These are phyloP conservation scores for Atherinosoma microstoma DNA, from an alignment of 2,797 vertebrate genomes.

Conservation along the genomic window DNA sequence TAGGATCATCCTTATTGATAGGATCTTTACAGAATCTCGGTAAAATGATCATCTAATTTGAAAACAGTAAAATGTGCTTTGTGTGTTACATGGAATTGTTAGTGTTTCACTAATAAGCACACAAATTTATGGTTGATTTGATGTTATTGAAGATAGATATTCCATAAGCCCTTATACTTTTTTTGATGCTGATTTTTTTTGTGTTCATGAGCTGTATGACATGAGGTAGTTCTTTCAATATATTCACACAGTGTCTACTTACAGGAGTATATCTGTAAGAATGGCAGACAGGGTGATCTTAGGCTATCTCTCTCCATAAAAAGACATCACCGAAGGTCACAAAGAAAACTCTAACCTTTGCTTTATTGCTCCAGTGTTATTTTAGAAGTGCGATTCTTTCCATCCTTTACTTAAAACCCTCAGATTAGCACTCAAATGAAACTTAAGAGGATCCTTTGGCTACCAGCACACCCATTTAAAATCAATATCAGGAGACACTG, in stretches of 20 bases:
- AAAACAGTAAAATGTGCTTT: too few relatives aligned
- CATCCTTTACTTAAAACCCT: slow-evolving; percentile 59
- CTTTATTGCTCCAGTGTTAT: slow-evolving; percentile 40
- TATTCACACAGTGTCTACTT: neutral
- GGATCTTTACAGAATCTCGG: too few relatives aligned
- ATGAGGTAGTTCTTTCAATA: neutral
- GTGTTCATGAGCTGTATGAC: too few relatives aligned
- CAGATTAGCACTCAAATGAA: slow-evolving; percentile 69
- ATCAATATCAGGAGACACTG: slow-evolving; percentile 63
- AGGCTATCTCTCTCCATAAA: neutral
- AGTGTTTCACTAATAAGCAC: too few relatives aligned
- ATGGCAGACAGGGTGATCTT: neutral
- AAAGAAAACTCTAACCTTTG: slow-evolving; percentile 19
- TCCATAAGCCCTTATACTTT: too few relatives aligned
- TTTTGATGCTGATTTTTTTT: too few relatives aligned
- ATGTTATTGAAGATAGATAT: too few relatives aligned
- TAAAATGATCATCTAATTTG: too few relatives aligned
- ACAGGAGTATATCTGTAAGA: neutral
- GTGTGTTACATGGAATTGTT: too few relatives aligned
- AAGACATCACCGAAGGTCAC: slow-evolving; percentile 34
- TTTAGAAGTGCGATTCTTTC: slow-evolving; percentile 44
- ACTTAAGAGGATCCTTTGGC: slow-evolving; percentile 59
- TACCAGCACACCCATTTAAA: slow-evolving; percentile 32
- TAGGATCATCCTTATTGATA: too few relatives aligned
- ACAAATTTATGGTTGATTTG: too few relatives aligned